Percentiles rank a stretch among this genome's conserved stretches.
phyloP scores from a whole-genome alignment of 2,113 vertebrate species.

The Platanista minor region DNA sequence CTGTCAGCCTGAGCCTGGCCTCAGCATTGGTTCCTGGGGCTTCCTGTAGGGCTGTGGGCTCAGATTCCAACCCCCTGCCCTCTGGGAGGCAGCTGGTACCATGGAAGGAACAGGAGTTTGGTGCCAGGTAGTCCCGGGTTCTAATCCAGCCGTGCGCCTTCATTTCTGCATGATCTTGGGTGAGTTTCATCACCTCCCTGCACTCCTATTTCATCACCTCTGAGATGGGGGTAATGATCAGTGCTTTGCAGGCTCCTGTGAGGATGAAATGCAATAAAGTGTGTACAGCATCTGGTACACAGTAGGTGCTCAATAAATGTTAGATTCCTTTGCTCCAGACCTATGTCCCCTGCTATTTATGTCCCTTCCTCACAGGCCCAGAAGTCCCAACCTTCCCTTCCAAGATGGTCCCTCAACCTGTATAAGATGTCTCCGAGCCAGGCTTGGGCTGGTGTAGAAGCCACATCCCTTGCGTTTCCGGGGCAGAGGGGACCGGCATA shows the following conservation, averaged over 20 bases:
- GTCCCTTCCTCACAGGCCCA: neutral
- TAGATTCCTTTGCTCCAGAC: neutral
- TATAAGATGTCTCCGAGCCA: neutral
- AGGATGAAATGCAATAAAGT: neutral
- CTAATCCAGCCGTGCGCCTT: neutral
- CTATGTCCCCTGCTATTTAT: neutral
- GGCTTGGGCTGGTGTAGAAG: neutral
- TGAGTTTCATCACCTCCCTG: neutral
- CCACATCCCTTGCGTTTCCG: neutral
- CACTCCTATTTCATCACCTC: neutral
- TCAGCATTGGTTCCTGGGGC: neutral
- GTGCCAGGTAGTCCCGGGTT: neutral
- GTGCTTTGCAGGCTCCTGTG: neutral
- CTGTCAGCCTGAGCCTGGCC: neutral
- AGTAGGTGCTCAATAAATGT: neutral
- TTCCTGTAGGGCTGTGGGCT: neutral
- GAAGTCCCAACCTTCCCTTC: neutral
- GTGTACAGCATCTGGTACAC: neutral
- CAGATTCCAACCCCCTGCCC: neutral
- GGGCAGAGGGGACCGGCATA: neutral
- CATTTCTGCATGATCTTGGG: neutral
- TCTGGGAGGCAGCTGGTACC: neutral
- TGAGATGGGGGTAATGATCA: neutral
- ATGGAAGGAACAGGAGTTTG: neutral
- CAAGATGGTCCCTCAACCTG: neutral